Base-by-base conservation (phyloP, 2,888 invertebrate species). In the Schrankia costaestrigalis region DNA sequence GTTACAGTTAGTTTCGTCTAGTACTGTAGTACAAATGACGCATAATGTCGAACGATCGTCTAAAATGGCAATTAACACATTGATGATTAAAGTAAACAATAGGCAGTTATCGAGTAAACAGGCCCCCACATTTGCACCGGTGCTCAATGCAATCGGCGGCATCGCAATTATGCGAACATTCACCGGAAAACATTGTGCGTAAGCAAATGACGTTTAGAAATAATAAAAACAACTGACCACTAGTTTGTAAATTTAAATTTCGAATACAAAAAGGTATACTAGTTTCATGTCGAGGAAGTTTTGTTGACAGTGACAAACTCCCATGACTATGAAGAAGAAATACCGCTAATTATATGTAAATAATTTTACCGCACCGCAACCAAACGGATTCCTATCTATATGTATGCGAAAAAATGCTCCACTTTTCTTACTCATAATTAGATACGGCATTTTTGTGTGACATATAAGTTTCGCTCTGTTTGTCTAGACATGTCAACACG, bases 111-210 rank as follows among this genome's bases (percentile, higher is more conserved):
- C 37, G 51, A 46, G 46, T 41, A 47, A 56, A 55, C 57, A 39
- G 45, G 32, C 42, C 43, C n/a, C n/a, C 44, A 54, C 58, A 43
- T 47, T 35, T 44, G 48, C 46, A 46, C 46, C 31, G 52, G 47
- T 47, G 50, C 41, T 40, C 49, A 39, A 36, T 42, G 44, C 44
- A 46, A 33, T 45, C 46, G 53, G 48, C 62, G 53, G 58, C 63
- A 61, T 54, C 48, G 47, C 51, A 55, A 60, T 59, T 61, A 61
- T 50, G 48, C 40, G 43, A 55, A 52, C 59, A 60, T 56, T 66
- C 56, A 60, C 64, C 63, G 64, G 63, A 66, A 66, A 56, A 49
- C 46, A 31, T 26, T 49, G 51, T 40, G 36, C 47, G 26, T 45
- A 41, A 41, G 46, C 47, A 48, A 43, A 46, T 41, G 44, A 33